phyloP scores from a whole-genome alignment of 2,888 invertebrate genomes.

The Drosophila pseudotalamancana region DNA sequence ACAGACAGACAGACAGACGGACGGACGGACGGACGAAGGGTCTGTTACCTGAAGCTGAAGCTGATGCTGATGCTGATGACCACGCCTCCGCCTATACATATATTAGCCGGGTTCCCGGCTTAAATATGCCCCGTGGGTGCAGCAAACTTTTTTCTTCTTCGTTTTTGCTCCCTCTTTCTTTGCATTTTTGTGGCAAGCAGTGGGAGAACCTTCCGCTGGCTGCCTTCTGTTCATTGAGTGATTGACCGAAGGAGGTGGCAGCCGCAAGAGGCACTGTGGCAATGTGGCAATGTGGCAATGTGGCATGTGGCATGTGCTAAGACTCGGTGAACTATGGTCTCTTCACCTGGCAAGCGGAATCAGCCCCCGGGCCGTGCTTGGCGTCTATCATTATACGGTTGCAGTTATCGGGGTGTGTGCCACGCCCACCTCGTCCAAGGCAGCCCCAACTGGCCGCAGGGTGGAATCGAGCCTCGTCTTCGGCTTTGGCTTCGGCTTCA shows the following conservation, averaged over 20 bases:
- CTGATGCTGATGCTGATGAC: slow-evolving; percentile 10
- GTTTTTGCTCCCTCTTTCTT: neutral
- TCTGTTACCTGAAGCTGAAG: slow-evolving; percentile 39
- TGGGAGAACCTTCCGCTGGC: slow-evolving; percentile 2
- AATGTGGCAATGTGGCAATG: neutral
- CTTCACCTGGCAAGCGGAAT: slow-evolving; percentile 22
- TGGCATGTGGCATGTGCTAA: too few species aligned
- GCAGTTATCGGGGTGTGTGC: slow-evolving; percentile 82
- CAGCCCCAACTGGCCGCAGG: slow-evolving; percentile 54
- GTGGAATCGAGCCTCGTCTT: slow-evolving; percentile 21
- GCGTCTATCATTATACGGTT: slow-evolving; percentile 84
- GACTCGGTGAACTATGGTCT: slow-evolving; percentile 45
- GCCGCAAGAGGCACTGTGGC: neutral
- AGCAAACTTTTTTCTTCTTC: slow-evolving; percentile 27
- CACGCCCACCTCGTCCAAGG: slow-evolving; percentile 36
- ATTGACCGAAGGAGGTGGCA: slow-evolving; percentile 50
- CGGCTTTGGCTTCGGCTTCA: slow-evolving; percentile 15
- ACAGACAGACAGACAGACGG: slow-evolving; percentile 3
- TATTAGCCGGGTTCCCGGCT: slow-evolving; percentile 37
- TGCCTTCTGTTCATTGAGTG: slow-evolving; percentile 65
- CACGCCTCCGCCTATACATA: slow-evolving; percentile 45
- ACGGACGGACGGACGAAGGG: neutral
- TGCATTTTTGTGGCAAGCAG: neutral
- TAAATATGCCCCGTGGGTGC: slow-evolving; percentile 58
- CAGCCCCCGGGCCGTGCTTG: slow-evolving; percentile 70